Percentiles rank a stretch among this genome's conserved stretches.
Evolutionary conservation across 2,113 vertebrate species (phyloP).

Genomic region (Sterrhoptilus dennistouni): DNA sequence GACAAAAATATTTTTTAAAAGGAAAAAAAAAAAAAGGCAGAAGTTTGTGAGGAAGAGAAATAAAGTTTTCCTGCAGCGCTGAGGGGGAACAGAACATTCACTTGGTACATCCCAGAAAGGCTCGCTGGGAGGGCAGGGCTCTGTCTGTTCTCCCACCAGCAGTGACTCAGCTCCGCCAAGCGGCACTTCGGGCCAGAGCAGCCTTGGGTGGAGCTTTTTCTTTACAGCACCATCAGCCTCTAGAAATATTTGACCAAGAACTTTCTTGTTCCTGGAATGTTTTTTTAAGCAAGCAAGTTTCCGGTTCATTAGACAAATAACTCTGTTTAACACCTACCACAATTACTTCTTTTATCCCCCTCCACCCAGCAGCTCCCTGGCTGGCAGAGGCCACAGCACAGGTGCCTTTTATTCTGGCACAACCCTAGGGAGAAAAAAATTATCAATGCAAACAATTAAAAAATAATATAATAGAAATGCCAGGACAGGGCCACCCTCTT

Average conservation of each 20-base stretch:
- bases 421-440: not conserved
- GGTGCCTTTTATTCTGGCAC: not conserved
- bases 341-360: not conserved
- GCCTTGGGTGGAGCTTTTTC: not conserved
- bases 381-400: not conserved
- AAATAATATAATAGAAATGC: not conserved
- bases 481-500: not conserved
- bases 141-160: not conserved
- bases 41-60: not conserved
- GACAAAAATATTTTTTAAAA: too few species aligned
- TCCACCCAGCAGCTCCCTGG: not conserved
- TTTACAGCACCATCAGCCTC: accelerated
- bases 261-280: not conserved
- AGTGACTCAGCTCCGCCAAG: not conserved
- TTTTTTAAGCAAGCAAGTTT: not conserved
- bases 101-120: not conserved
- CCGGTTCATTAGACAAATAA: not conserved
- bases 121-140: not conserved
- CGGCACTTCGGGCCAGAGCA: not conserved
- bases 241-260: not conserved
- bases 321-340: not conserved
- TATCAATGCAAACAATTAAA: not conserved
- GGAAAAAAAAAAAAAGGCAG: not conserved
- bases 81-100: not conserved
- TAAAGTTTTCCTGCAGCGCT: not conserved